Percentiles rank a stretch among this genome's conserved stretches.
These are phyloP conservation scores for Stomatorhinus ivindoensis DNA, from an alignment of 2,113 vertebrate genomes.

Conservation along the genomic window DNA sequence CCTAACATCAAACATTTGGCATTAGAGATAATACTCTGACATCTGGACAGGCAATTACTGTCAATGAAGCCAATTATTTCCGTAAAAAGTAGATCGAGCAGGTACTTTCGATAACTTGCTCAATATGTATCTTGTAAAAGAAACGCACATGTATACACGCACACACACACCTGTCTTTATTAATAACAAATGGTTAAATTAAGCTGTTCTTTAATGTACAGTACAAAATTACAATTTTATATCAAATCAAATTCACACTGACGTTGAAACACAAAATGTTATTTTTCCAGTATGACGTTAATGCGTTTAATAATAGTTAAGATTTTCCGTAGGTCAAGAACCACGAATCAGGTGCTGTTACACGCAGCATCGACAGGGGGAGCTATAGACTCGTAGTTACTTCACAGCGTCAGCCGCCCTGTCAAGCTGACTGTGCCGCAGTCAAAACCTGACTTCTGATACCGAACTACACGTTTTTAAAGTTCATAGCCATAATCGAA, in stretches of 20 bases:
- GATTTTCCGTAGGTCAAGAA: not conserved
- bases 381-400: not conserved
- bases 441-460: not conserved
- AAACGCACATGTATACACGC: not conserved
- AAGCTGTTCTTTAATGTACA: not conserved
- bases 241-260: not conserved
- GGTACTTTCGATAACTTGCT: not conserved
- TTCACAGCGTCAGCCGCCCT: not conserved
- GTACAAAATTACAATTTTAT: not conserved
- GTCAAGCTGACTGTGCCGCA: not conserved
- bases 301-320: not conserved
- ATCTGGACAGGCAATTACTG: conserved; percentile 4
- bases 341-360: not conserved
- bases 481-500: not conserved
- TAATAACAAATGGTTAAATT: not conserved
- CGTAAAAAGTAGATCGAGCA: not conserved
- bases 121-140: not conserved
- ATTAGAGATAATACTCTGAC: not conserved
- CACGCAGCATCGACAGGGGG: not conserved
- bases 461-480: not conserved
- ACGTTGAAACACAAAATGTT: not conserved
- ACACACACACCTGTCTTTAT: not conserved
- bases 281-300: not conserved
- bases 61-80: conserved; percentile 6
- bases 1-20: conserved; percentile 11